Percentiles rank a stretch among this genome's conserved stretches.
Evolutionary conservation across 1,140 invertebrate genomes (phyloP).

Genomic region (Hycleus cichorii): DNA sequence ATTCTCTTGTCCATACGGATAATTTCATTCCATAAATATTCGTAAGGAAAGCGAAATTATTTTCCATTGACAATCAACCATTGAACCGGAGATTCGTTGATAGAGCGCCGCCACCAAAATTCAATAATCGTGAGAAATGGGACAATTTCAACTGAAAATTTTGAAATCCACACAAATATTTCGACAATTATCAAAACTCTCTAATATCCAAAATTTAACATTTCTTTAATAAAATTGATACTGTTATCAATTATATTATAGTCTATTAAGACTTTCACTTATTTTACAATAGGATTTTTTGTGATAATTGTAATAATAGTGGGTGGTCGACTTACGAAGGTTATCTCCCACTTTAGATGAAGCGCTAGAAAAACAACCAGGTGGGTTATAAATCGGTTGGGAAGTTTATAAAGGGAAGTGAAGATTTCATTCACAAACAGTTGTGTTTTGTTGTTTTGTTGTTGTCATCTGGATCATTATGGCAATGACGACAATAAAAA

Average conservation of each 20-base stretch:
- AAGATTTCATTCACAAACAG: neutral
- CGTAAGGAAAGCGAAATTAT: too few species aligned
- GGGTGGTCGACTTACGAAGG: conserved; percentile 1
- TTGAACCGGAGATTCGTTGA: neutral
- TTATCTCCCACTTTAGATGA: conserved; percentile 8
- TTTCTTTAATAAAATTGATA: too few species aligned
- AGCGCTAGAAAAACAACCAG: neutral
- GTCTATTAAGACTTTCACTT: too few species aligned
- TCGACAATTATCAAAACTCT: too few species aligned
- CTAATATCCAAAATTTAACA: too few species aligned
- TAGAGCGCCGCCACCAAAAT: conserved; percentile 11
- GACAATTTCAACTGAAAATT: neutral
- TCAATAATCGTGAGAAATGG: conserved; percentile 10
- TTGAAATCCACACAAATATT: too few species aligned
- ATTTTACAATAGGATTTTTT: too few species aligned
- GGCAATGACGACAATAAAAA: neutral
- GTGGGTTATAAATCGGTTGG: neutral
- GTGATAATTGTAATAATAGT: neutral
- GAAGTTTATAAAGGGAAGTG: conserved; percentile 27
- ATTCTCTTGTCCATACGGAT: too few species aligned
- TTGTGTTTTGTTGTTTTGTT: conserved; percentile 1
- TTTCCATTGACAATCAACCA: too few species aligned
- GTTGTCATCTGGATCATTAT: conserved; percentile 6
- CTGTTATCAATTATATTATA: too few species aligned
- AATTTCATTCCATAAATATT: too few species aligned